Conservation (phyloP, 2,113 vertebrate species). For the Ailuropoda melanoleuca region DNA sequence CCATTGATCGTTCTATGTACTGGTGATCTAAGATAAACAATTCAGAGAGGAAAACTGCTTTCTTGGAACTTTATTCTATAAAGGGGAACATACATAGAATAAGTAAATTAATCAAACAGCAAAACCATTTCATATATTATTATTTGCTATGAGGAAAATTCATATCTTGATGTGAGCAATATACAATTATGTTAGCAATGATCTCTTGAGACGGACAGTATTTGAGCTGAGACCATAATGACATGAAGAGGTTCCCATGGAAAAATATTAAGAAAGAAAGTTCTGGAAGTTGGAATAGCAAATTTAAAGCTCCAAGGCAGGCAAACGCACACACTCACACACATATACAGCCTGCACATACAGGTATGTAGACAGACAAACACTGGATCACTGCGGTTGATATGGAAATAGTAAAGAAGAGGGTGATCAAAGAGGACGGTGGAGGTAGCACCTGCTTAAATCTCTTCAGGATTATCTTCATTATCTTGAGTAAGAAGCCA, state of each 20-base stretch:
- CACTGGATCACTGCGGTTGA: background rate
- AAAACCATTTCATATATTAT: background rate
- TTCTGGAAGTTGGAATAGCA: background rate
- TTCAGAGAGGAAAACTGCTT: background rate
- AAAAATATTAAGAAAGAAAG: background rate
- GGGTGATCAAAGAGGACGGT: background rate
- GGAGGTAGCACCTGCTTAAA: background rate
- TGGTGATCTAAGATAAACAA: background rate
- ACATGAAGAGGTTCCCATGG: background rate
- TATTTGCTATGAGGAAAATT: background rate
- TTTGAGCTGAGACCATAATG: background rate
- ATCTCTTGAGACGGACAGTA: background rate
- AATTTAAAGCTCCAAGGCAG: background rate
- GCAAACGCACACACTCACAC: background rate
- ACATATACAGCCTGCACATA: no score
- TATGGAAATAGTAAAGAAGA: background rate
- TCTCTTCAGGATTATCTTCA: background rate
- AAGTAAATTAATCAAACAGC: background rate
- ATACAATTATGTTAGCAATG: background rate
- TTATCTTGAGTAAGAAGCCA: background rate
- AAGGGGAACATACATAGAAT: background rate
- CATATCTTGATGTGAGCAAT: no score
- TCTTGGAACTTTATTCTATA: background rate
- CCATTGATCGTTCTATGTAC: background rate
- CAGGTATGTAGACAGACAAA: background rate